Conservation (phyloP, 2,888 invertebrate genomes). For the Agriotes lineatus region DNA sequence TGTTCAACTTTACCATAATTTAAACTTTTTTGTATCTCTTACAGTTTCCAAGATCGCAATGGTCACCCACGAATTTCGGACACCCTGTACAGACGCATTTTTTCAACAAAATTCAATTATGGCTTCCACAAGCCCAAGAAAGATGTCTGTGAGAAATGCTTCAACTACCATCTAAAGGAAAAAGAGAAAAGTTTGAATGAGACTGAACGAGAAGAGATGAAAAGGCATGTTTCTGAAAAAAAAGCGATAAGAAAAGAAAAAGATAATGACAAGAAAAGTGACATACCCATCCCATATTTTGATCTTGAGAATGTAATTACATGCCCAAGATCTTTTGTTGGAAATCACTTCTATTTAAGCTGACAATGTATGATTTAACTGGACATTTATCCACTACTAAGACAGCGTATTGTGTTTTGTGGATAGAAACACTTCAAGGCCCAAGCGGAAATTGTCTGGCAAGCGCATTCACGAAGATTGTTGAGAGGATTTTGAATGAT, state of each 20-base stretch:
- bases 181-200: conserved; percentile 21
- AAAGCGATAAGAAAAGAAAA: background rate
- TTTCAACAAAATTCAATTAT: conserved; percentile 43
- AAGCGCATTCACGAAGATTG: conserved; percentile 44
- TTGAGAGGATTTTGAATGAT: conserved; percentile 38
- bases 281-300: conserved; percentile 13
- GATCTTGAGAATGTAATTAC: conserved; percentile 47
- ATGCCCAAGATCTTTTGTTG: conserved; percentile 39
- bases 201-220: conserved; percentile 26
- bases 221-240: conserved; percentile 31
- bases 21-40: too few species aligned
- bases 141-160: background rate
- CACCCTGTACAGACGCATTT: conserved; percentile 31
- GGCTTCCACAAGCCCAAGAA: conserved; percentile 38
- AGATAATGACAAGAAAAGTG: conserved; percentile 12
- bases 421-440: conserved; percentile 41
- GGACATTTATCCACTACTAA: conserved; percentile 42
- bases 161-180: conserved; percentile 26
- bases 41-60: too few species aligned
- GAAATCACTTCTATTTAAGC: conserved; percentile 42
- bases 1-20: too few species aligned
- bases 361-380: conserved; percentile 45
- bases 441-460: conserved; percentile 45
- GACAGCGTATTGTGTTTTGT: conserved; percentile 44
- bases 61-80: too few species aligned